Percentiles rank a stretch among this genome's conserved stretches.
phyloP scores from a whole-genome alignment of 2,797 vertebrate species.

The Synaphobranchus kaupii region DNA sequence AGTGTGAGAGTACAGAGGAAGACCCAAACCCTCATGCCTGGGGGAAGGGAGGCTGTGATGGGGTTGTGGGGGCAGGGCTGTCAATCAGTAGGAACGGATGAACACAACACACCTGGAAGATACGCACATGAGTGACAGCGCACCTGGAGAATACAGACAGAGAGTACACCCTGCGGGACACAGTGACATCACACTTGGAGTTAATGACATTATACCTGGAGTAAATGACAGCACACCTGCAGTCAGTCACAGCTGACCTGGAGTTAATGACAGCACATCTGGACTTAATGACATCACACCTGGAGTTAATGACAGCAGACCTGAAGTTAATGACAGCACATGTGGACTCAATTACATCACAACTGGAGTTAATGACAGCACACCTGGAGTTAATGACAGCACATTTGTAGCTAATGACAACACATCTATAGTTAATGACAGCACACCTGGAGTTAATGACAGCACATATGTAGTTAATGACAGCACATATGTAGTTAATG shows the following conservation, averaged over 20 bases:
- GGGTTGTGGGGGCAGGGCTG: neutral
- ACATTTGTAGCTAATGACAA: no score
- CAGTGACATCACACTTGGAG: neutral
- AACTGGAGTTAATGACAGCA: no score
- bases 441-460: no score
- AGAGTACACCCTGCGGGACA: neutral
- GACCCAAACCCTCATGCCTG: conserved; percentile 61
- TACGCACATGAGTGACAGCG: conserved; percentile 1
- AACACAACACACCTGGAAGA: conserved; percentile 30
- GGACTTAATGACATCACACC: neutral
- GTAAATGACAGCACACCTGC: neutral
- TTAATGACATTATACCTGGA: no score
- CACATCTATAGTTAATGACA: no score
- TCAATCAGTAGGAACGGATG: neutral
- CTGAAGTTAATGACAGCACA: neutral
- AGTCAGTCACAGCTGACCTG: no score
- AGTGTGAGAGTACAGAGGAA: conserved; percentile 68
- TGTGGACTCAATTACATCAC: neutral
- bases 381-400: no score
- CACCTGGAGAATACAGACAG: neutral
- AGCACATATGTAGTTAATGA: no score
- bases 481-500: no score
- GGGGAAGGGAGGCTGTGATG: neutral
- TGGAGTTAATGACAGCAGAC: neutral
- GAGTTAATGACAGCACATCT: conserved; percentile 7